A percentile compares a stretch with the other conserved stretches of the same genome.
phyloP scores from a whole-genome alignment of 35 echinoderm and acorn worm genomes.

The Ophioderma brevispina region DNA sequence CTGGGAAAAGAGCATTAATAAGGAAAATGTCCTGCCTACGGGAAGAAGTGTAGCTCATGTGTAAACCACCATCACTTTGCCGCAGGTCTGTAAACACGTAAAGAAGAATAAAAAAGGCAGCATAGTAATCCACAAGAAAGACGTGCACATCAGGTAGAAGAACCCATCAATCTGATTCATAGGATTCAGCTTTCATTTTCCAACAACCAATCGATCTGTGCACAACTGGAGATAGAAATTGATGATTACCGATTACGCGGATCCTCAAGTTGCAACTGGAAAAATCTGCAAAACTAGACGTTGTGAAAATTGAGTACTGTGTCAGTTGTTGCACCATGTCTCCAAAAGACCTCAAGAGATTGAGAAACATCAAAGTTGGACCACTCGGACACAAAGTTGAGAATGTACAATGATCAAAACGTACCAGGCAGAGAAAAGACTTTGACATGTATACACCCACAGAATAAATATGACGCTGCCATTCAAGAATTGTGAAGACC shows the following conservation, averaged over 20 bases:
- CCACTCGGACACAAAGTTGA: background rate
- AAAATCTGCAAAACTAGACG: background rate
- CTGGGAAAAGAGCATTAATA: too few relatives aligned
- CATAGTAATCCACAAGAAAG: too few relatives aligned
- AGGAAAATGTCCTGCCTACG: too few relatives aligned
- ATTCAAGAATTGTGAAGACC: background rate
- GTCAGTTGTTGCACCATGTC: background rate
- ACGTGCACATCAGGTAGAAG: too few relatives aligned
- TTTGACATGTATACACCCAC: background rate
- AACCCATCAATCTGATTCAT: too few relatives aligned
- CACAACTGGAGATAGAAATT: background rate
- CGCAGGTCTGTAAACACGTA: too few relatives aligned
- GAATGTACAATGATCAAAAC: slow-evolving; percentile 1
- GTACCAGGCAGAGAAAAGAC: background rate
- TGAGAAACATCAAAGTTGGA: background rate
- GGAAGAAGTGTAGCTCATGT: too few relatives aligned
- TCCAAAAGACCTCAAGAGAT: background rate
- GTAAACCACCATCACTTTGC: too few relatives aligned
- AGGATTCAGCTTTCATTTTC: background rate
- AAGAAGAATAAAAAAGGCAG: too few relatives aligned
- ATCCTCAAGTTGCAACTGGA: background rate
- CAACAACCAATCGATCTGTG: background rate
- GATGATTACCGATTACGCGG: background rate
- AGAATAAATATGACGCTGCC: background rate
- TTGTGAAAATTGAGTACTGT: slow-evolving; percentile 39